These are phyloP conservation scores for Leuciscus idus DNA, from an alignment of 2,113 vertebrate species.

Conservation along the genomic window DNA sequence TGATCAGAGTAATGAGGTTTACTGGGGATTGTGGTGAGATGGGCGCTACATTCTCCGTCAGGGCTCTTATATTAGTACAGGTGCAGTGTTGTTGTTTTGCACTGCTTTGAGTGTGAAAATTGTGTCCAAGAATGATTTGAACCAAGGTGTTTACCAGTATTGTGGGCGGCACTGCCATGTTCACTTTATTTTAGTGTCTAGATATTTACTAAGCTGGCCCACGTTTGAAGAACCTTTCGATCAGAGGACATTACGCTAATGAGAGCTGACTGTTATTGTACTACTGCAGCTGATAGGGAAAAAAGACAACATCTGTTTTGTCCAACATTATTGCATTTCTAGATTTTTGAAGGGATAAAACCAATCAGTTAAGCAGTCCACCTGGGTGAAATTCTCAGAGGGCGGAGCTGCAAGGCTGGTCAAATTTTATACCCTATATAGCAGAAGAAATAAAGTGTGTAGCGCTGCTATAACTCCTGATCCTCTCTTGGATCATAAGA, in stretches of 20 bases:
- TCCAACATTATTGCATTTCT: conserved; percentile 1
- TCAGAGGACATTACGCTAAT: conserved; percentile 22
- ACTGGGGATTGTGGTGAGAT: conserved; percentile 43
- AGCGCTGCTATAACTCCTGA: conserved; percentile 33
- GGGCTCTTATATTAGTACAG: neutral
- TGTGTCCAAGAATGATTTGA: conserved; percentile 4
- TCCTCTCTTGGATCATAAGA: conserved; percentile 41
- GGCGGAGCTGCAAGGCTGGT: conserved; percentile 7
- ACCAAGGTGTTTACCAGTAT: neutral
- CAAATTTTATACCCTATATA: conserved; percentile 44
- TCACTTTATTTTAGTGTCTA: neutral
- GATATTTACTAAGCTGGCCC: conserved; percentile 11
- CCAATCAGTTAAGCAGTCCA: conserved; percentile 20
- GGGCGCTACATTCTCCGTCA: neutral
- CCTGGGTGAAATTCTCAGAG: conserved; percentile 31
- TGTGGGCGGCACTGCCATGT: conserved; percentile 19
- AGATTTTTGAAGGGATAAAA: conserved; percentile 1
- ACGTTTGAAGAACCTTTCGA: neutral
- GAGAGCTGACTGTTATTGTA: neutral
- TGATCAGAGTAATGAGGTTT: conserved; percentile 51
- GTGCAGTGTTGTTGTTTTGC: conserved; percentile 5
- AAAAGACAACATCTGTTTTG: conserved; percentile 32
- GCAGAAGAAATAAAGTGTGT: conserved; percentile 41
- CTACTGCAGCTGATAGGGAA: conserved; percentile 2
- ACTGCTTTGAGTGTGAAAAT: conserved; percentile 7